Evolutionary conservation across 2,797 vertebrate genomes (phyloP).

Genomic region (Arrhamphus sclerolepis): DNA sequence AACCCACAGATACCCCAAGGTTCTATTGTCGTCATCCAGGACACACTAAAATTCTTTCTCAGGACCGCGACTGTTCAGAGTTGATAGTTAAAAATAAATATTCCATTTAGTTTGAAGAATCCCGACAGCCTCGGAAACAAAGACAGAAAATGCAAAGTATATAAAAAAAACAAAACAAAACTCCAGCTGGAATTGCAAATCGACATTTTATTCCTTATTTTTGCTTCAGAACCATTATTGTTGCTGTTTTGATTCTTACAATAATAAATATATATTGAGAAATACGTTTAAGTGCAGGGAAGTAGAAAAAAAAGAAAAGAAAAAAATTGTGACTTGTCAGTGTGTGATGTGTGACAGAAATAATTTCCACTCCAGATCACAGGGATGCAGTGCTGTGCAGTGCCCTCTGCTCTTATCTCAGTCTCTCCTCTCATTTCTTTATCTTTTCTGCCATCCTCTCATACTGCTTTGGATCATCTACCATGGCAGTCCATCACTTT

Average conservation of each 20-base stretch:
- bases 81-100: conserved; percentile 3
- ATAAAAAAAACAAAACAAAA: too few species aligned
- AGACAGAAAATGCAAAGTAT: too few species aligned
- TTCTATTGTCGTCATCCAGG: too few species aligned
- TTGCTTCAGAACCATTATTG: too few species aligned
- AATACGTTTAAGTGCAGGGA: not conserved
- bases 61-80: not conserved
- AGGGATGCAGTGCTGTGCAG: conserved; percentile 19
- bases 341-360: conserved; percentile 59
- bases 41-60: too few species aligned
- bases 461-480: conserved; percentile 14
- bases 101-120: not conserved
- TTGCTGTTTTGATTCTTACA: too few species aligned
- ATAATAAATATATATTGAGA: too few species aligned
- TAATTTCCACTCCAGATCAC: conserved; percentile 60
- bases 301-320: conserved; percentile 3
- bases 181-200: not conserved
- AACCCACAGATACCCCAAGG: too few species aligned
- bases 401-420: conserved; percentile 15
- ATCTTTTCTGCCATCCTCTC: conserved; percentile 15
- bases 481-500: conserved; percentile 2
- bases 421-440: conserved; percentile 25
- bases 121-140: not conserved
- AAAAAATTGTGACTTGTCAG: conserved; percentile 41
- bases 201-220: too few species aligned